Base-by-base conservation (phyloP, 2,113 vertebrate genomes). In the Smithornis capensis region DNA sequence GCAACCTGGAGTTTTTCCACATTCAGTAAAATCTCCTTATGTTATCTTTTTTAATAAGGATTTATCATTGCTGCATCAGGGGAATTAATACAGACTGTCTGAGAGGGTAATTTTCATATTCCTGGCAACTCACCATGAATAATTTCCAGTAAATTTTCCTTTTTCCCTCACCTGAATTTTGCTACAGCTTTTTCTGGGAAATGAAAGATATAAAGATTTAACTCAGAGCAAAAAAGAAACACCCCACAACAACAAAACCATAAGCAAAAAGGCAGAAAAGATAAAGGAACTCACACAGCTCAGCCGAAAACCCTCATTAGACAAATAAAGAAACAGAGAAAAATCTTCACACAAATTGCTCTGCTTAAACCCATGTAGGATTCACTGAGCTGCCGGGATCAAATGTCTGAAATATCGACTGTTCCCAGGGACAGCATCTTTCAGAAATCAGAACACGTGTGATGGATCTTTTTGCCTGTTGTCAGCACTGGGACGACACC, bases 301-400 rank as follows among this genome's bases (percentile, higher is more conserved):
- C 55, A 57, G 79, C 85, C 81, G 85, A 83, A 88, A 92, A 59
- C 82, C 31, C 5, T 55, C 70, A 45, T 87, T 50, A 63, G 71
- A 49, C 2, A 3, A 84, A 92, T 67, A 89, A 63, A 90, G 70
- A 65, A 53, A 24, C 38, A 4, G 90, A 60, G 71, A 28, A 83
- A 89, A 90, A 69, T 71, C 92, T 79, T 64, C 85, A 67, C 79
- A 40, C 60, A 88, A 67, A 83, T 47, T 75, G 52, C 65, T 90
- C 79, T 55, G n/a, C 85, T 92, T 38, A 9, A 70, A 89, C 78
- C 64, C 85, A 45, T 3, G 79, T 71, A 76, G 93, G 92, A 56
- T 91, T 86, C 57, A n/a, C 75, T 50, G 89, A 84, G 80, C 78
- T 91, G 93, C 89, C 5, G 19, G 83, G 93, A 96, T 96, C 96